Evolutionary conservation across 2,888 invertebrate species (phyloP), one percentile per base, ranked within the genome.

Genomic region (Melipona beecheii): DNA sequence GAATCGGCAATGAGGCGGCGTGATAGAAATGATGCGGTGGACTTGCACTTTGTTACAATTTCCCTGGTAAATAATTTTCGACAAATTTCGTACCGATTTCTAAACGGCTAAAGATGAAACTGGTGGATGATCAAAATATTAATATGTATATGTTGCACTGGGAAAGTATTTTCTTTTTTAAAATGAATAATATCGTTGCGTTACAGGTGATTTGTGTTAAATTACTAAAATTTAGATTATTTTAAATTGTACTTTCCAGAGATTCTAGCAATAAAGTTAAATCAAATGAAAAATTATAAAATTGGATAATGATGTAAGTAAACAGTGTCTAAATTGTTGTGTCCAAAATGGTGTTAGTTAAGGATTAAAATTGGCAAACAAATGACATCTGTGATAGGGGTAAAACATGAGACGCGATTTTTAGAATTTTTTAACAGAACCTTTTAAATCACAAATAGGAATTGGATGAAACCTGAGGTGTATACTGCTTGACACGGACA

Each of bases 401-500:
- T 21, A 4, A 66, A 19, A 19, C 27, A 62, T 69, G n/a, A 66
- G 66, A 17, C 21, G 4, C 31, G 56, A 9, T 21, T 64, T 58
- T 50, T 27, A 43, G 54, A 43, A 49, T 43, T 24, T 21, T 36
- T 52, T 24, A 2, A 21, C 31, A 24, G 11, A 49, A 71, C 6
- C 13, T 50, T 78, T 69, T 19, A 19, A 54, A 72, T 9, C 49
- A 43, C 19, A n/a, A 50, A 27, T 54, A 87, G 86, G 69, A 81
- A 74, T 56, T 24, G 69, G 76, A 56, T 77, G 83, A 84, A 72
- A 78, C 31, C 71, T 31, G 74, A 68, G 36, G 79, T 50, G 72
- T 60, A 64, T 71, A 66, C 78, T 52, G 62, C 80, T 76, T 66
- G 75, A 73, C 64, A n/a, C 80, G 86, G 77, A 50, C 52, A 65